Conservation (phyloP, 2,797 vertebrate genomes). For the Xerus rutilus region DNA sequence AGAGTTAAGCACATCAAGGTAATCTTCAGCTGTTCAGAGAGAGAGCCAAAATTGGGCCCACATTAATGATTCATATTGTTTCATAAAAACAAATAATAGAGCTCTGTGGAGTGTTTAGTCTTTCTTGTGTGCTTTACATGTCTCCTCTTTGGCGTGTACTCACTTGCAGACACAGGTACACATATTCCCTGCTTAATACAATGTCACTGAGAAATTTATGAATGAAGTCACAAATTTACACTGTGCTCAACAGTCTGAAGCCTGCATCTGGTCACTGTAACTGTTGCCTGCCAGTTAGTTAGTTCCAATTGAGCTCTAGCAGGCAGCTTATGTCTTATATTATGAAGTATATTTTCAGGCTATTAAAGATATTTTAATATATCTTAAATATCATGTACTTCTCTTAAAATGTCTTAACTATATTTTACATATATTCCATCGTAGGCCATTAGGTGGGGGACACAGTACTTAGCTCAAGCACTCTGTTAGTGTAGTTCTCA, state of each 20-base stretch:
- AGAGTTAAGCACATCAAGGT: slow-evolving; percentile 92
- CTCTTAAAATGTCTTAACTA: neutral
- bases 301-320: neutral
- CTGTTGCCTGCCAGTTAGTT: neutral
- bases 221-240: neutral
- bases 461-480: neutral
- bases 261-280: neutral
- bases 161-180: neutral
- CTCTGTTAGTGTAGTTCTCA: neutral
- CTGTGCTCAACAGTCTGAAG: neutral
- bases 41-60: neutral
- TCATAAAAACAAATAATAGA: neutral
- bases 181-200: neutral
- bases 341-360: neutral
- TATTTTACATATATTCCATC: neutral
- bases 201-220: neutral
- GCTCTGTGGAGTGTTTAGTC: neutral
- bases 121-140: neutral
- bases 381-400: neutral
- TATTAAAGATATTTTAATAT: neutral
- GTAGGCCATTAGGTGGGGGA: neutral
- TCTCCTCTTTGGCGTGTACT: neutral
- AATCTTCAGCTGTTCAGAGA: slow-evolving; percentile 77
- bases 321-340: neutral
- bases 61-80: neutral